Conservation (phyloP, 2,888 invertebrate genomes). For the Eustalomyia histrio region DNA sequence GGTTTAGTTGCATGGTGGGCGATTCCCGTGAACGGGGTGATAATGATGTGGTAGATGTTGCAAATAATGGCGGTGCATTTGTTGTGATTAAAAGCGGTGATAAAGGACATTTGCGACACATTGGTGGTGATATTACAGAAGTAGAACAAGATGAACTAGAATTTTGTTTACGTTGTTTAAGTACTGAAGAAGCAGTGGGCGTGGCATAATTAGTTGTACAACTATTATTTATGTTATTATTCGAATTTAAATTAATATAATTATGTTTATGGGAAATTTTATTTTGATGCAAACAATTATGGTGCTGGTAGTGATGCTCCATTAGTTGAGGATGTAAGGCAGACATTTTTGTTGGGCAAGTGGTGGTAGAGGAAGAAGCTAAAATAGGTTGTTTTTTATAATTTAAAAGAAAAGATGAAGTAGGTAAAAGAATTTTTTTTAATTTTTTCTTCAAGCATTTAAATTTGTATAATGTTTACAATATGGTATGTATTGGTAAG, state of each 20-base stretch:
- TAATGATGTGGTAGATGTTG: constrained; percentile 67
- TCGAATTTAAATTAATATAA: constrained; percentile 31
- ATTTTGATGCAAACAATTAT: neutral
- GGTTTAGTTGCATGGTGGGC: neutral
- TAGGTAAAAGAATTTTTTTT: neutral
- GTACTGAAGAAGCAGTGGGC: constrained; percentile 72
- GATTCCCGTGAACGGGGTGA: constrained; percentile 46
- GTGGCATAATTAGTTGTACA: constrained; percentile 71
- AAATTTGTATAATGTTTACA: constrained; percentile 21
- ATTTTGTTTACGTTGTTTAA: constrained; percentile 67
- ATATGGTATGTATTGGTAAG: constrained; percentile 32
- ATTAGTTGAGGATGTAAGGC: constrained; percentile 48
- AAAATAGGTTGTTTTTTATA: constrained; percentile 36
- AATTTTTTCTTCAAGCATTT: neutral
- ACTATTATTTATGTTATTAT: constrained; percentile 66
- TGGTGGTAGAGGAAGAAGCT: constrained; percentile 46
- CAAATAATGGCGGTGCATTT: constrained; percentile 61
- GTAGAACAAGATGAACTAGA: constrained; percentile 46
- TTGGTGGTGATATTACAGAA: constrained; percentile 66
- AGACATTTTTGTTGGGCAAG: constrained; percentile 42
- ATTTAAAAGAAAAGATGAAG: constrained; percentile 7
- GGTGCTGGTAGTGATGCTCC: constrained; percentile 26
- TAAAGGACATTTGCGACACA: constrained; percentile 71
- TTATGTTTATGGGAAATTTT: constrained; percentile 44
- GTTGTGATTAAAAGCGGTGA: constrained; percentile 70